Evolutionary conservation across 2,113 vertebrate species (phyloP).

Genomic region (Dolichallabes microphthalmus): DNA sequence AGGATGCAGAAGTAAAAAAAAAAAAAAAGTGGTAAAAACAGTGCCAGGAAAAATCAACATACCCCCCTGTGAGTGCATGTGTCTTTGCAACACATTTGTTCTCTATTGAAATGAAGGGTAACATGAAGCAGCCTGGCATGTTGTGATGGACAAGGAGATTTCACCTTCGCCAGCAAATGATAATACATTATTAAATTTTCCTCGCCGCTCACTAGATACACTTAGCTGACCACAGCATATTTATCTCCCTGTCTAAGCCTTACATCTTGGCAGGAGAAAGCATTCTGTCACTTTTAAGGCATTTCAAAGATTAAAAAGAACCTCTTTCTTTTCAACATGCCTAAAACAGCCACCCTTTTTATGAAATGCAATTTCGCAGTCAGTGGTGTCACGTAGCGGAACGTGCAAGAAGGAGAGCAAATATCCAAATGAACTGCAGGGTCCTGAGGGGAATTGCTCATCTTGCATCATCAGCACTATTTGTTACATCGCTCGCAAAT

Average conservation of each 20-base stretch:
- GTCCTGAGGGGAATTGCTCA: conserved; percentile 83
- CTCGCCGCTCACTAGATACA: conserved; percentile 99
- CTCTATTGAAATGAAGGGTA: conserved; percentile 72
- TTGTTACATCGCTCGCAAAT: conserved; percentile 74
- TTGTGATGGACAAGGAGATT: conserved; percentile 96
- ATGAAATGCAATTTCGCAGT: conserved; percentile 96
- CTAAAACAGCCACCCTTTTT: conserved; percentile 80
- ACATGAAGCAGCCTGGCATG: conserved; percentile 80
- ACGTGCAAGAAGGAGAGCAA: conserved; percentile 85
- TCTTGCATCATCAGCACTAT: conserved; percentile 82
- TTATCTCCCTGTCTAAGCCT: conserved; percentile 97
- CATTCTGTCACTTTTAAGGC: conserved; percentile 99
- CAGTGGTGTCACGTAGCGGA: conserved; percentile 91
- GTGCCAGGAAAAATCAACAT: neutral
- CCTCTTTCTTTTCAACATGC: conserved; percentile 98
- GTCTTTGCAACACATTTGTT: conserved; percentile 74
- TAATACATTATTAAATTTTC: conserved; percentile 99
- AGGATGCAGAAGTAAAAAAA: neutral
- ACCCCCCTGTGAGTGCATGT: conserved; percentile 56
- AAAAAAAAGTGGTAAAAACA: conserved; percentile 1
- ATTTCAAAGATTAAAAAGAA: conserved; percentile 99
- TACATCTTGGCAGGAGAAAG: conserved; percentile 99
- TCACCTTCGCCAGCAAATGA: conserved; percentile 99
- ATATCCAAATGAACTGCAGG: conserved; percentile 82
- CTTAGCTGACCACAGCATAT: conserved; percentile 99